Evolutionary conservation across 2,113 vertebrate genomes (phyloP).

Genomic region (Haliaeetus leucogaster): DNA sequence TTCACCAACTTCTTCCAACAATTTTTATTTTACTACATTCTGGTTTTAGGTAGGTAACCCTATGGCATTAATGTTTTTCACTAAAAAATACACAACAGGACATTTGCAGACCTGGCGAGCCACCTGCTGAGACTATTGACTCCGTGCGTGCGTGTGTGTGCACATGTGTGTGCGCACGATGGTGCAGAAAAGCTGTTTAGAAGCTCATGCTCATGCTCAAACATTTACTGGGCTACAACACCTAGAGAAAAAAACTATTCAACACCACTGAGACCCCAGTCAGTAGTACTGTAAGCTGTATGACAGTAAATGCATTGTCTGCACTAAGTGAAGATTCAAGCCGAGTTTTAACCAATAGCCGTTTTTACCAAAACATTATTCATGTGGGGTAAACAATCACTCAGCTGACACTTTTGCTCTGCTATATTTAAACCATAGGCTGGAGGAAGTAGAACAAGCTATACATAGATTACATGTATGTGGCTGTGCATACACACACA

Average conservation of each 20-base stretch:
- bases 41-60: neutral
- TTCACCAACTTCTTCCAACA: neutral
- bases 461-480: neutral
- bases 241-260: neutral
- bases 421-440: neutral
- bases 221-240: neutral
- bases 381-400: neutral
- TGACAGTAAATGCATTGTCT: neutral
- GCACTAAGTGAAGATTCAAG: neutral
- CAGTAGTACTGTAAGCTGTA: neutral
- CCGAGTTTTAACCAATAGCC: neutral
- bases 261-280: neutral
- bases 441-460: neutral
- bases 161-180: accelerated
- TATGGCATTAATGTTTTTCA: neutral
- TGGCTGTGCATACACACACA: neutral
- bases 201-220: neutral
- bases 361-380: neutral
- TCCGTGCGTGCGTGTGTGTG: neutral
- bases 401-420: neutral
- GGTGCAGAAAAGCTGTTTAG: neutral
- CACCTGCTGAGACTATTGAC: neutral
- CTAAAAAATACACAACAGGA: neutral
- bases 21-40: neutral
- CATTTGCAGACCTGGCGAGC: neutral